Percentiles rank a stretch among this genome's conserved stretches.
These are phyloP conservation scores for Agelaius tricolor DNA, from an alignment of 2,113 vertebrate genomes.

Conservation along the genomic window DNA sequence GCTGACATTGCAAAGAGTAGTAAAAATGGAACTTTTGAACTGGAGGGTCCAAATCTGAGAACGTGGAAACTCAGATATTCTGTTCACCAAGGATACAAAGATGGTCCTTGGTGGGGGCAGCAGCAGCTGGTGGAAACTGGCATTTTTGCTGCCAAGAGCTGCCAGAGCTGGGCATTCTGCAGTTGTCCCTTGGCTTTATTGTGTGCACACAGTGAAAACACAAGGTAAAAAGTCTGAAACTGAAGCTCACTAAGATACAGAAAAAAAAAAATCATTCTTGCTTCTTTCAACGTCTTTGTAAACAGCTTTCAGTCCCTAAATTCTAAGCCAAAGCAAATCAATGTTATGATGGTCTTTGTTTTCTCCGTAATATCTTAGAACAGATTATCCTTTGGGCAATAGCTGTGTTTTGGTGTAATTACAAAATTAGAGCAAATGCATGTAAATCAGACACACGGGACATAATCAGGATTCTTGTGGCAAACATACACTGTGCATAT, in stretches of 20 bases:
- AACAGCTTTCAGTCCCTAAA: background rate
- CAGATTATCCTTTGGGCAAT: conserved; percentile 32
- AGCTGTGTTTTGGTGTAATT: conserved; percentile 25
- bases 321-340: background rate
- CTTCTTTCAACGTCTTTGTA: background rate
- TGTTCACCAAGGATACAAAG: background rate
- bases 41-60: background rate
- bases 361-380: background rate
- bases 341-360: background rate
- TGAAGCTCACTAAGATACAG: background rate
- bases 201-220: background rate
- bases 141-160: background rate
- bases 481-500: background rate
- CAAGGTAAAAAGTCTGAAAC: background rate
- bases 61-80: background rate
- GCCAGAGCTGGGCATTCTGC: background rate
- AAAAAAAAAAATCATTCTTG: background rate
- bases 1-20: background rate
- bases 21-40: background rate
- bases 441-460: background rate
- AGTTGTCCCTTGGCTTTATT: background rate
- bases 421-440: background rate
- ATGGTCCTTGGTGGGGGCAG: background rate
- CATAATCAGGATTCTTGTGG: background rate
- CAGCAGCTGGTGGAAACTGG: background rate